These are phyloP conservation scores for Neopelma chrysocephalum DNA, from an alignment of 2,797 vertebrate genomes.

Conservation along the genomic window DNA sequence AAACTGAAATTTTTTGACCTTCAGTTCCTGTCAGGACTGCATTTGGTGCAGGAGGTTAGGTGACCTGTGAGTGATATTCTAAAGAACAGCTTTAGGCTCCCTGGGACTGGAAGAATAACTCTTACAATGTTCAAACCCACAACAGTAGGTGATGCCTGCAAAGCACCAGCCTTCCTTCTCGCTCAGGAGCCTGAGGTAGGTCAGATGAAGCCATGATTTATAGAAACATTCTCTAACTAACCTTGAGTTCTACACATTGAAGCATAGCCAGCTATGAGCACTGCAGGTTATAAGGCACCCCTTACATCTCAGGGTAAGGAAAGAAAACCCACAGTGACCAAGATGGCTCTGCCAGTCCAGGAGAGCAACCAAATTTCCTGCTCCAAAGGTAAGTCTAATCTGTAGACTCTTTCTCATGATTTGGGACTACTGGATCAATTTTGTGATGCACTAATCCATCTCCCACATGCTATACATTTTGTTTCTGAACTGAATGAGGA, in stretches of 20 bases:
- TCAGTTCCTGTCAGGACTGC: background rate
- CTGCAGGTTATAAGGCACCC: background rate
- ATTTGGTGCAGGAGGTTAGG: background rate
- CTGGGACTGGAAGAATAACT: background rate
- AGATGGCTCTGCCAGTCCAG: background rate
- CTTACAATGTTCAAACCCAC: background rate
- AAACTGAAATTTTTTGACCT: background rate
- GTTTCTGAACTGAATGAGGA: background rate
- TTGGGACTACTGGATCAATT: background rate
- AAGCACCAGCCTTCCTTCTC: background rate
- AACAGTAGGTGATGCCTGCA: background rate
- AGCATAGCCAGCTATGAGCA: background rate
- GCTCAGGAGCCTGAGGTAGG: background rate
- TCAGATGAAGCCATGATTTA: background rate
- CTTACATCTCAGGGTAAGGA: background rate
- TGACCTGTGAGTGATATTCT: background rate
- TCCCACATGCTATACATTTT: background rate
- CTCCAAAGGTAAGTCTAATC: background rate
- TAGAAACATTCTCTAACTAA: background rate
- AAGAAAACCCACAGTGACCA: background rate
- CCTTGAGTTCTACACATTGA: background rate
- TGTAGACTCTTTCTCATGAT: background rate
- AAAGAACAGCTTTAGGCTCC: background rate
- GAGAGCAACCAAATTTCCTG: background rate
- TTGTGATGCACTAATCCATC: background rate